Evolutionary conservation across 1,140 invertebrate genomes (phyloP).

Genomic region (Pogonomyrmex californicus): DNA sequence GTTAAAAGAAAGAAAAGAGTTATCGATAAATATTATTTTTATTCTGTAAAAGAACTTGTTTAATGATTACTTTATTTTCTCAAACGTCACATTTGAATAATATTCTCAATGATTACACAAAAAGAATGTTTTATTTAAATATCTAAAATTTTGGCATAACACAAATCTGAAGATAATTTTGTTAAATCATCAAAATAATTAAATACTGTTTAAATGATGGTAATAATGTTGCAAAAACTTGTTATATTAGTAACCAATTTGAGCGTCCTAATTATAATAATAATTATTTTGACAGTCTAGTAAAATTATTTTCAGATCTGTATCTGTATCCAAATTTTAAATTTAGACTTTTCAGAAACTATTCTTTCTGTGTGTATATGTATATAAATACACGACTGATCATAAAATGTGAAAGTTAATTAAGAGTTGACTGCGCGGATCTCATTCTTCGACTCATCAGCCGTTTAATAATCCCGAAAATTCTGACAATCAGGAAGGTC

Average conservation of each 20-base stretch:
- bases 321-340: background rate
- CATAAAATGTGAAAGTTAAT: slow-evolving; percentile 71
- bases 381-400: slow-evolving; percentile 50
- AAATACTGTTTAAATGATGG: no score
- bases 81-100: background rate
- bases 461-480: slow-evolving; percentile 77
- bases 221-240: no score
- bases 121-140: no score
- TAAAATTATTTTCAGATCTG: background rate
- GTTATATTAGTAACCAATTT: no score
- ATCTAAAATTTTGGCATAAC: no score
- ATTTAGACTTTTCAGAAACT: background rate
- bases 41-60: background rate
- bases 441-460: slow-evolving; percentile 68
- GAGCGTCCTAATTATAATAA: no score
- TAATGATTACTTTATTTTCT: background rate
- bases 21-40: background rate
- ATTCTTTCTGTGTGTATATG: background rate
- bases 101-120: background rate
- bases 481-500: slow-evolving; percentile 67
- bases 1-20: background rate
- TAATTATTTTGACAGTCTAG: background rate
- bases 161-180: no score
- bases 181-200: no score
- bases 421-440: slow-evolving; percentile 65